These are phyloP conservation scores for Oxyscelio sp. DNA, from an alignment of 2,888 invertebrate species.

Conservation along the genomic window DNA sequence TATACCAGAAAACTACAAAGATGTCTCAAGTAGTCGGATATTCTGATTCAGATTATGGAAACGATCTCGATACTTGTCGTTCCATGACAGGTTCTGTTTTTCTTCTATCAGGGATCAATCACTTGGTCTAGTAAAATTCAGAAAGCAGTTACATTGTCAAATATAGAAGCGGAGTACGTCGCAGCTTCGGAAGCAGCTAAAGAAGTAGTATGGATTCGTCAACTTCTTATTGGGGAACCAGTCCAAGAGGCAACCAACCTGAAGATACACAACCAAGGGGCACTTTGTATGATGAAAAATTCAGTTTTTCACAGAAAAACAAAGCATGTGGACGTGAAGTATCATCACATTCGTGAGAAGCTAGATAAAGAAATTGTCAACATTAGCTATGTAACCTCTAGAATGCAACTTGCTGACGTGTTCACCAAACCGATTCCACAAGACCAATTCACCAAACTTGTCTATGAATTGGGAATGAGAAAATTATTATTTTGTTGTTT, in stretches of 20 bases:
- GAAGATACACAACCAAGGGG: conserved; percentile 42
- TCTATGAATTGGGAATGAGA: conserved; percentile 18
- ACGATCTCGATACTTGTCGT: conserved; percentile 60
- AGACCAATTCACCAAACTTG: conserved; percentile 12
- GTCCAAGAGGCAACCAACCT: conserved; percentile 1
- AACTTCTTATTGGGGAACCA: conserved; percentile 8
- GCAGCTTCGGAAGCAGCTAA: conserved; percentile 37
- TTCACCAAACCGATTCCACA: conserved; percentile 38
- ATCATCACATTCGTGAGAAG: conserved; percentile 51
- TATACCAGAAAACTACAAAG: conserved; percentile 19
- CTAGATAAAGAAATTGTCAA: conserved; percentile 6
- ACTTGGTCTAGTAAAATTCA: conserved; percentile 65
- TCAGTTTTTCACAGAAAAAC: conserved; percentile 43
- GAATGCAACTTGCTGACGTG: conserved; percentile 15
- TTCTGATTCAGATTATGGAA: conserved; percentile 70
- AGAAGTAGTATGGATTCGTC: conserved; percentile 26
- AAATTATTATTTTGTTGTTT: background rate
- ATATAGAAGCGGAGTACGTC: conserved; percentile 33
- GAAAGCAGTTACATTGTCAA: conserved; percentile 42
- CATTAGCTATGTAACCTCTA: conserved; percentile 3
- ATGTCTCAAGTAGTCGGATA: conserved; percentile 31
- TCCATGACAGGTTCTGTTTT: conserved; percentile 68
- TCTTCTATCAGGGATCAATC: conserved; percentile 52
- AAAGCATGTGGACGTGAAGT: conserved; percentile 47
- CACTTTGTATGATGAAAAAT: conserved; percentile 34